Conservation (phyloP, 2,797 vertebrate species). For the Sebastes variabilis region DNA sequence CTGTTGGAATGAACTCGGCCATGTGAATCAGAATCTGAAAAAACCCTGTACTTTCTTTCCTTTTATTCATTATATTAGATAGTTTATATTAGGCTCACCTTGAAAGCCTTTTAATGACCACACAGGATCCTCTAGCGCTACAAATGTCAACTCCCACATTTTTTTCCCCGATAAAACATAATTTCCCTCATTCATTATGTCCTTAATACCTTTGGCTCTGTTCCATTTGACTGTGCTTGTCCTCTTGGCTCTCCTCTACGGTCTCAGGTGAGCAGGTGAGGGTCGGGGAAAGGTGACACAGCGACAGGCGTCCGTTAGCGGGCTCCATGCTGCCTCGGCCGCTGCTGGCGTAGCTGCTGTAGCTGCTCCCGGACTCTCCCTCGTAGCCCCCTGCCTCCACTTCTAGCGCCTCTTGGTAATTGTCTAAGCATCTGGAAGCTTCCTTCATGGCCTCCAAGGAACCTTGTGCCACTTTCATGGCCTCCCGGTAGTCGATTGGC, state of each 20-base stretch:
- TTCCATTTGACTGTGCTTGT: slow-evolving; percentile 39
- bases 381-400: slow-evolving; percentile 40
- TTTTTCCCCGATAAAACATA: neutral
- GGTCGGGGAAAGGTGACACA: slow-evolving; percentile 74
- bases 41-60: neutral
- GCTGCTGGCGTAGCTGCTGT: slow-evolving; percentile 90
- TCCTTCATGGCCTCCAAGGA: slow-evolving; percentile 25
- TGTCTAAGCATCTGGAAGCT: neutral
- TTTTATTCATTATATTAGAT: neutral
- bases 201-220: slow-evolving; percentile 66
- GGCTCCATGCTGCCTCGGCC: slow-evolving; percentile 90
- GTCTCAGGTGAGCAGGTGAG: slow-evolving; percentile 71
- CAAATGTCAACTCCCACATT: neutral
- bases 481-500: slow-evolving; percentile 43
- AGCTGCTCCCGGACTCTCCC: slow-evolving; percentile 82
- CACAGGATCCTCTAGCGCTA: neutral
- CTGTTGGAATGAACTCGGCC: neutral
- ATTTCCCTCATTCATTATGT: slow-evolving; percentile 12
- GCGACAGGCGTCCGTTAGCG: slow-evolving; percentile 63
- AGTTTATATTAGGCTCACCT: neutral
- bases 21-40: neutral
- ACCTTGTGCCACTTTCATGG: neutral
- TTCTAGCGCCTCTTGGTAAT: slow-evolving; percentile 34
- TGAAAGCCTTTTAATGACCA: neutral
- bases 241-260: slow-evolving; percentile 63